Base-by-base conservation (phyloP, 2,888 invertebrate genomes). In the Hemicrepidius hirtus region DNA sequence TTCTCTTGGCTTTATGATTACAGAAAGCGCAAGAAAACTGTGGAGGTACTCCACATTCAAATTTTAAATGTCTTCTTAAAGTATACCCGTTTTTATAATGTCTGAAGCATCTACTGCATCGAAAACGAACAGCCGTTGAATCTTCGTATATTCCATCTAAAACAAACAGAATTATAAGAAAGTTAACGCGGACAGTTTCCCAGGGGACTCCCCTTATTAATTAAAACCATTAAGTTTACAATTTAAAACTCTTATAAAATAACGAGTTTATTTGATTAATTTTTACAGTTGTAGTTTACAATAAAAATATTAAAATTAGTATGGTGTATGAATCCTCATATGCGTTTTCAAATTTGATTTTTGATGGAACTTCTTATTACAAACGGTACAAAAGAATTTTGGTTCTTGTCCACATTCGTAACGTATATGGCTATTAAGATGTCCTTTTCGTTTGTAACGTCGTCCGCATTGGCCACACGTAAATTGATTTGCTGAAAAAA, bases 341-440 rank as follows among this genome's bases (percentile, higher is more conserved):
- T 65, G 65, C 12, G 20, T 35, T 12, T 13, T 65, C 1, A 57
- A 28, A 13, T 67, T 57, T 5, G 67, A 57, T 44, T 67, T 67
- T 66, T 79, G 79, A 73, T 80, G 80, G 35, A 79, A 80, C 53
- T 59, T 76, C 50, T 79, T 74, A 0, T 66, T 84, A 74, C 91
- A 91, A 77, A 87, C 86, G 0, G 85, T 85, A 75, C 91, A 91
- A 68, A 85, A 85, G 75, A 89, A 87, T 46, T 87, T 87, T 0
- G 90, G 89, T 75, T 86, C 86, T 73, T 88, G 87, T 60, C 91
- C 91, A 78, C 91, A 91, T 77, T 91, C 90, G 77, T 88, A 86
- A 74, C 88, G 87, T 74, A 89, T 80, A 77, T 90, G 90, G 7
- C 89, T 87, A 72, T 87, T 87, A 76, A 90, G 85, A 80, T 90